Evolutionary conservation across 2,113 vertebrate genomes (phyloP).

Genomic region (Pycnonotus jocosus): DNA sequence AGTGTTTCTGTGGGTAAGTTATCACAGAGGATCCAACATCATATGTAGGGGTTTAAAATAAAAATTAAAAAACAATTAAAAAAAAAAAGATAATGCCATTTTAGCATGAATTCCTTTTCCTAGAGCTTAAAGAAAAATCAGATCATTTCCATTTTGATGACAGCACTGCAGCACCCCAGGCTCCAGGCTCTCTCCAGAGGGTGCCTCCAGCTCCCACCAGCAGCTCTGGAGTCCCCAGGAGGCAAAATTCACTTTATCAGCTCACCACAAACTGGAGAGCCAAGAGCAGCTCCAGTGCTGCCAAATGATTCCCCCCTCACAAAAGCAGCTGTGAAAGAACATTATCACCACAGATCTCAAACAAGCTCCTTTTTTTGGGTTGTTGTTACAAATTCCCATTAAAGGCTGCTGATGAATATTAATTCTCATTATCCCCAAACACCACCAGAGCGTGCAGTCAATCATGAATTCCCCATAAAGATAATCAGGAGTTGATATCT

Average conservation of each 20-base stretch:
- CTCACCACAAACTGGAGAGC: neutral
- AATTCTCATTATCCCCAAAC: neutral
- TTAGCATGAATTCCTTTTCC: neutral
- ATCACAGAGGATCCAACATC: neutral
- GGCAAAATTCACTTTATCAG: neutral
- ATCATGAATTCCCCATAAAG: neutral
- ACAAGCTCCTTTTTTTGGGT: neutral
- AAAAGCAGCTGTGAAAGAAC: conserved; percentile 21
- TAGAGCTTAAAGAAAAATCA: neutral
- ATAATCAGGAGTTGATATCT: neutral
- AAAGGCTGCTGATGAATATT: neutral
- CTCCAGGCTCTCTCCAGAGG: neutral
- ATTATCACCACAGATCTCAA: neutral
- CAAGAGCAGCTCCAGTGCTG: neutral
- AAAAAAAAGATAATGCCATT: neutral
- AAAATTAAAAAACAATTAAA: no score
- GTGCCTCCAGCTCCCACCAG: conserved; percentile 1
- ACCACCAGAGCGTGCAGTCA: neutral
- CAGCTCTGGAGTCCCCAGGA: neutral
- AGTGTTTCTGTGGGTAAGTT: neutral
- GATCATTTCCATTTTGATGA: neutral
- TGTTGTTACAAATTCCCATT: neutral
- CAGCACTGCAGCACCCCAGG: neutral
- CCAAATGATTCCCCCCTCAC: neutral
- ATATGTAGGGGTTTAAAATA: rapidly evolving